A percentile compares a stretch with the other conserved stretches of the same genome.
Evolutionary conservation across 2,888 invertebrate genomes (phyloP).

Genomic region (Sminthurinus aureus): DNA sequence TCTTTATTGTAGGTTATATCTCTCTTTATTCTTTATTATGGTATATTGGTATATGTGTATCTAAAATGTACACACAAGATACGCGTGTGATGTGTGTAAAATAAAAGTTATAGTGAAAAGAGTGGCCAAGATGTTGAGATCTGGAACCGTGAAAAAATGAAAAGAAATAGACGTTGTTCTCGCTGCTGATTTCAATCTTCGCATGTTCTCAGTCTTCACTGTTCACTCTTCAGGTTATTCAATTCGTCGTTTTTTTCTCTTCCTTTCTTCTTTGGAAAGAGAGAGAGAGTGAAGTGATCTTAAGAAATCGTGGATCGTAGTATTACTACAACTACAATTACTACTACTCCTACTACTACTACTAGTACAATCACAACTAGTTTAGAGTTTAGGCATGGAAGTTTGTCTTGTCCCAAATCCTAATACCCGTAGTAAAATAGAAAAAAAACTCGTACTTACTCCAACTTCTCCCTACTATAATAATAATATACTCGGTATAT

Average conservation of each 20-base stretch:
- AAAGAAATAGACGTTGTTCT: conserved; percentile 9
- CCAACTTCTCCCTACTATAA: too few species aligned
- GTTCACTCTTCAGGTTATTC: too few species aligned
- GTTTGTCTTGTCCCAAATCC: neutral
- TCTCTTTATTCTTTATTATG: too few species aligned
- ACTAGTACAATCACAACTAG: neutral
- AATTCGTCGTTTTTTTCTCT: neutral
- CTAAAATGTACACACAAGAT: too few species aligned
- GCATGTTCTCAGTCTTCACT: neutral
- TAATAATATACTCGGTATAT: too few species aligned
- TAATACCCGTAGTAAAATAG: neutral
- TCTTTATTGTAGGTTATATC: too few species aligned
- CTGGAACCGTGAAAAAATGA: conserved; percentile 16
- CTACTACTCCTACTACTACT: neutral
- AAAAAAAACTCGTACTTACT: neutral
- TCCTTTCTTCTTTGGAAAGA: neutral
- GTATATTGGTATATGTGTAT: too few species aligned
- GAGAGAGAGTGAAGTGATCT: neutral
- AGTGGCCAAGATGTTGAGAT: neutral
- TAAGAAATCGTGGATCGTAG: neutral
- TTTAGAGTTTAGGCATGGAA: neutral
- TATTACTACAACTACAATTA: neutral
- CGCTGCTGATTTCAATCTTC: conserved; percentile 19
- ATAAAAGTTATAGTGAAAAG: neutral
- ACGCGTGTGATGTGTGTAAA: neutral